Conservation (phyloP, 2,797 vertebrate genomes). For the Vespertilio murinus region DNA sequence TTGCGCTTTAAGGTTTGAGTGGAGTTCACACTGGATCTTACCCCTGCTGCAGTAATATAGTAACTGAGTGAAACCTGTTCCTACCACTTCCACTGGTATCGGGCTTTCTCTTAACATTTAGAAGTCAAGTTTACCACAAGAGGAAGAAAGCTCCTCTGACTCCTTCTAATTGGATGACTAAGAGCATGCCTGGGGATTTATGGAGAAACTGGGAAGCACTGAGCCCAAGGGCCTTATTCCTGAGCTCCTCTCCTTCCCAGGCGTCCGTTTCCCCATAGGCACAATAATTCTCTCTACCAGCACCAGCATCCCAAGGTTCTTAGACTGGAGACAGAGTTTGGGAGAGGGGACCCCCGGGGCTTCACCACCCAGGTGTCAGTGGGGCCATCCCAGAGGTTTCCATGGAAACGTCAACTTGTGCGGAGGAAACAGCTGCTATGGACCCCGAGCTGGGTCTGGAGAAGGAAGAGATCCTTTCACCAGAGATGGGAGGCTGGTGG, state of each 20-base stretch:
- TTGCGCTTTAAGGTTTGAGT: background rate
- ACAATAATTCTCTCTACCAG: too few species aligned
- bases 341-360: accelerated
- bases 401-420: background rate
- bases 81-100: background rate
- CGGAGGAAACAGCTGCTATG: background rate
- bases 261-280: background rate
- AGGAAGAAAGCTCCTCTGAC: background rate
- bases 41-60: accelerated
- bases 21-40: background rate
- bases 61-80: background rate
- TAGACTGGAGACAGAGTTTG: background rate
- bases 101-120: background rate
- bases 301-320: background rate
- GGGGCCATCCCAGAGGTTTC: background rate
- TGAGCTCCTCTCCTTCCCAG: background rate
- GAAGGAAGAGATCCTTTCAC: background rate
- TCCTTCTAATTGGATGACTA: background rate
- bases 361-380: background rate
- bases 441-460: background rate
- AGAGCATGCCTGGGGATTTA: accelerated
- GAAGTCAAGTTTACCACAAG: background rate
- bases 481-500: background rate
- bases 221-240: background rate
- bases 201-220: accelerated